Evolutionary conservation across 2,888 invertebrate species (phyloP), one percentile per base, ranked within the genome.

Genomic region (Sphaeridia pumilis): DNA sequence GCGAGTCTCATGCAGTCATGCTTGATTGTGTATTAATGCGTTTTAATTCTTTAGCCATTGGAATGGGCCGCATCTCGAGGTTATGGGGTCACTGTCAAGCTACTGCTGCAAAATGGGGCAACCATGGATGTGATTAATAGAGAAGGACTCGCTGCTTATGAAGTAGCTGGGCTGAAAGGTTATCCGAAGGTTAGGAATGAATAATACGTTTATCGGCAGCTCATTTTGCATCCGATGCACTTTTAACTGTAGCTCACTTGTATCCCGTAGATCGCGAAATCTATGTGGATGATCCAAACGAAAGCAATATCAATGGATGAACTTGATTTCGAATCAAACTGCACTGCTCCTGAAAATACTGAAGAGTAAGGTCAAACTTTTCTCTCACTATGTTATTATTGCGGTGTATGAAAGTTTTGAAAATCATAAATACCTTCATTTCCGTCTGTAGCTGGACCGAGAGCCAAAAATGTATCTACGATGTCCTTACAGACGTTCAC

Each of bases 91-190:
- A 28, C 46, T 4, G 36, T 46, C 14, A 52, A 52, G 34, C 38
- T 20, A 21, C 28, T 52, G 2, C 20, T 52, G 36, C 12, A 41
- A 2, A 27, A 26, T 28, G n/a, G 22, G 26, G 42, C 46, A 4
- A 28, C 46, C 36, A 3, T 44, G n/a, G 24, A 46, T n/a, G 24
- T 27, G 20, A 20, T 52, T 24, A 52, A 38, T 46, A 4, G 17
- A 1, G 12, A n/a, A 22, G 60, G 58, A 27, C 47, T 27, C 12
- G 46, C 31, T 14, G 48, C 54, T 2, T 27, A 35, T 31, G 60
- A 60, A 12, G 2, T 52, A 1, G 58, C 60, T 4, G 53, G 52
- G 26, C 48, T 58, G 10, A 44, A 43, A 10, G 52, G 54, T 7
- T 55, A 46, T 22, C 24, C 27, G 21, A 35, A 51, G 26, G 51